A percentile compares a stretch with the other conserved stretches of the same genome.
phyloP scores from a whole-genome alignment of 2,888 invertebrate genomes.

The Leptopilina myrica region DNA sequence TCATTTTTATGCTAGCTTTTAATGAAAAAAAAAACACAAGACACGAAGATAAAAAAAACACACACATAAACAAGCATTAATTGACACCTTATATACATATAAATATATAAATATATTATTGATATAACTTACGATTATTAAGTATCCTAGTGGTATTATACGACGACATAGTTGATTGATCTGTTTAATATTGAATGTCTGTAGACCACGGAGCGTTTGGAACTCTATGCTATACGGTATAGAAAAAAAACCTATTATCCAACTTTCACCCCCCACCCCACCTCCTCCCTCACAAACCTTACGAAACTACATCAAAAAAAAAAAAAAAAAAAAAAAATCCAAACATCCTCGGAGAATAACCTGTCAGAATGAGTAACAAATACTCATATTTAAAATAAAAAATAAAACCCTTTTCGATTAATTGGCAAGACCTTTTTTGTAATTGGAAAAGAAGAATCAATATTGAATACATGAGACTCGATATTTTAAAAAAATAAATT shows the following conservation, averaged over 20 bases:
- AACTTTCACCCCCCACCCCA: constrained; percentile 46
- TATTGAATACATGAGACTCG: constrained; percentile 9
- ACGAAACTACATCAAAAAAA: constrained; percentile 43
- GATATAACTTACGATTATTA: constrained; percentile 75
- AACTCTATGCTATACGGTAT: constrained; percentile 76
- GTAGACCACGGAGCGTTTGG: constrained; percentile 77
- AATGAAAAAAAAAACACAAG: constrained; percentile 60
- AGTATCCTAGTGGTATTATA: constrained; percentile 76
- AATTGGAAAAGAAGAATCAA: constrained; percentile 21
- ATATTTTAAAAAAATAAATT: constrained; percentile 5
- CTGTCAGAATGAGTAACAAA: constrained; percentile 27
- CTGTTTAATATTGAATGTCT: constrained; percentile 77
- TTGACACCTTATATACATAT: constrained; percentile 57
- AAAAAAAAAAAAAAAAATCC: constrained; percentile 47
- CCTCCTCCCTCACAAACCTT: constrained; percentile 50
- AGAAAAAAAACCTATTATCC: constrained; percentile 52
- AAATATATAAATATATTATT: constrained; percentile 73
- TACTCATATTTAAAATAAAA: constrained; percentile 2
- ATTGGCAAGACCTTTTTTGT: constrained; percentile 20
- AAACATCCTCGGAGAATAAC: constrained; percentile 45
- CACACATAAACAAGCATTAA: constrained; percentile 68
- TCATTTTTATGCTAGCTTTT: constrained; percentile 76
- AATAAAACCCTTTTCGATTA: constrained; percentile 2
- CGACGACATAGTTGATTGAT: constrained; percentile 76
- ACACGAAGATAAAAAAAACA: constrained; percentile 47